Evolutionary conservation across 1,140 invertebrate genomes (phyloP).

Genomic region (Galleria mellonella): DNA sequence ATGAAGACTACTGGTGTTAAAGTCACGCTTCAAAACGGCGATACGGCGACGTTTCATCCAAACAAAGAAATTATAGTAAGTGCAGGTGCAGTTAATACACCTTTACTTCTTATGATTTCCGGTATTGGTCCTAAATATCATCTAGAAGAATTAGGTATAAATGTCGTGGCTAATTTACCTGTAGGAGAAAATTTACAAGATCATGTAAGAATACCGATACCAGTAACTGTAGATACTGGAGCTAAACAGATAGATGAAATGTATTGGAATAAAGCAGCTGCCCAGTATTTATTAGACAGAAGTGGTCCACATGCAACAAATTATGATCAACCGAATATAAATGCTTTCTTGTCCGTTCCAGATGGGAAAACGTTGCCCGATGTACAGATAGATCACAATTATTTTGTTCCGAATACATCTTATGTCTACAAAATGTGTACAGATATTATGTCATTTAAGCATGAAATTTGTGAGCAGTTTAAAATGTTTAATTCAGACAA

Average conservation of each 20-base stretch:
- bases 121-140: conserved; percentile 69
- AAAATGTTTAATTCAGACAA: conserved; percentile 67
- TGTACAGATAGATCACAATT: conserved; percentile 76
- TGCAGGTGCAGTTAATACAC: conserved; percentile 82
- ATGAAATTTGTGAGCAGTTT: conserved; percentile 84
- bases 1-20: conserved; percentile 28
- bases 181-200: conserved; percentile 86
- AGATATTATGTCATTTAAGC: conserved; percentile 74
- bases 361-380: conserved; percentile 75
- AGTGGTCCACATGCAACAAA: conserved; percentile 53
- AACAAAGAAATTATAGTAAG: conserved; percentile 83
- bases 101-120: conserved; percentile 73
- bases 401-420: conserved; percentile 75
- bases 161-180: conserved; percentile 78
- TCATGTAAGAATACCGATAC: conserved; percentile 81
- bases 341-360: conserved; percentile 75
- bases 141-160: conserved; percentile 74
- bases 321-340: conserved; percentile 65
- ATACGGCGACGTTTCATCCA: conserved; percentile 69
- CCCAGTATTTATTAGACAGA: conserved; percentile 41
- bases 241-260: conserved; percentile 40
- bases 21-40: conserved; percentile 49
- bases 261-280: conserved; percentile 47
- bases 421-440: conserved; percentile 39
- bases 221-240: conserved; percentile 75